These are phyloP conservation scores for Phoenicopterus ruber DNA, from an alignment of 2,113 vertebrate species.

Conservation along the genomic window DNA sequence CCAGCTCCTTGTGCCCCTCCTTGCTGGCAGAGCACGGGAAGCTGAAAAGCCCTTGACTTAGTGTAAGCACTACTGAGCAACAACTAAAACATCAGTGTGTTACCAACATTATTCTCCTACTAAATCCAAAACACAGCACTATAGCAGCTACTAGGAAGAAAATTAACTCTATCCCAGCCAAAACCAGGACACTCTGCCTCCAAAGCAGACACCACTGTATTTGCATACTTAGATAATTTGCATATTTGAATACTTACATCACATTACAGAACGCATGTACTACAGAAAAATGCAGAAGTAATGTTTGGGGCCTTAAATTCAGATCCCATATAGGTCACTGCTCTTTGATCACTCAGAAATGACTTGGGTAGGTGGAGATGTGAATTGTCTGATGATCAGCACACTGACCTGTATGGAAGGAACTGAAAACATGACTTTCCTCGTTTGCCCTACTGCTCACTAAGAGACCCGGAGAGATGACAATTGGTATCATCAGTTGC, in stretches of 20 bases:
- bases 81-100: too few species aligned
- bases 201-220: neutral
- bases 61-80: too few species aligned
- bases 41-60: too few species aligned
- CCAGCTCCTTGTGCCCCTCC: too few species aligned
- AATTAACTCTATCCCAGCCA: too few species aligned
- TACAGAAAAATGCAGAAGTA: neutral
- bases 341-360: neutral
- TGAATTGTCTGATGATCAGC: neutral
- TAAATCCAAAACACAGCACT: too few species aligned
- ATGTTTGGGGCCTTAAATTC: neutral
- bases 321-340: neutral
- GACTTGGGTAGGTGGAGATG: rapidly evolving
- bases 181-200: neutral
- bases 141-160: too few species aligned
- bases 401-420: neutral
- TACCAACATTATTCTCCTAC: too few species aligned
- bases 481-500: neutral
- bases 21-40: too few species aligned
- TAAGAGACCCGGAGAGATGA: neutral
- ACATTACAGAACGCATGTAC: neutral
- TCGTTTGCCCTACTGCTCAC: neutral
- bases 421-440: neutral
- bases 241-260: neutral
- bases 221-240: neutral